These are phyloP conservation scores for Heterochromis multidens DNA, from an alignment of 2,113 vertebrate genomes.

Conservation along the genomic window DNA sequence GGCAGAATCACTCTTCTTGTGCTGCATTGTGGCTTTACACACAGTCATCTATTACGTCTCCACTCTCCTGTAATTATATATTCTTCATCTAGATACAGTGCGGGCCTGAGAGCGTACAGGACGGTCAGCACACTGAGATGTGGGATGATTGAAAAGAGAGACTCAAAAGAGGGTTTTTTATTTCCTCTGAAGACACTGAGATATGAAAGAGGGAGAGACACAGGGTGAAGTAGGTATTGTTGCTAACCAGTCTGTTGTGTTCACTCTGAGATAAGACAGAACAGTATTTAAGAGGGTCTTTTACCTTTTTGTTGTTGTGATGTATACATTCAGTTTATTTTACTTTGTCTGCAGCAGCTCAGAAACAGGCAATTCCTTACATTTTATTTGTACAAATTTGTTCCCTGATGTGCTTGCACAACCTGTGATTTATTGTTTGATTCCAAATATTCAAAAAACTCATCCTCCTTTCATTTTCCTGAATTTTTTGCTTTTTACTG, in stretches of 20 bases:
- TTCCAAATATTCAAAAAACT: not conserved
- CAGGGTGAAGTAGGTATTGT: not conserved
- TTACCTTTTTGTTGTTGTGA: not conserved
- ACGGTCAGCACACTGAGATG: conserved; percentile 37
- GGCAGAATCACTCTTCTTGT: conserved; percentile 48
- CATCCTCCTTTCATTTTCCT: not conserved
- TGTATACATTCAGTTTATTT: not conserved
- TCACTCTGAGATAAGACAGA: not conserved
- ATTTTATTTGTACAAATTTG: not conserved
- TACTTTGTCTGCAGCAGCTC: not conserved
- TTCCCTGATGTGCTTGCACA: not conserved
- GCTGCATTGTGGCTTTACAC: conserved; percentile 47
- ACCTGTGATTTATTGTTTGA: not conserved
- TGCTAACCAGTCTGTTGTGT: conserved; percentile 1
- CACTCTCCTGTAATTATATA: conserved; percentile 62
- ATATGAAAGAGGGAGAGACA: conserved; percentile 10
- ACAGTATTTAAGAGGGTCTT: conserved; percentile 3
- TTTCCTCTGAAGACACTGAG: not conserved
- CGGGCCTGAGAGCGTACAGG: not conserved
- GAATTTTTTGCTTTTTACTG: not conserved
- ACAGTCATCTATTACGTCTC: conserved; percentile 46
- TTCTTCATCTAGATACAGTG: conserved; percentile 50
- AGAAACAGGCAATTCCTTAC: not conserved
- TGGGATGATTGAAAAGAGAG: conserved; percentile 39
- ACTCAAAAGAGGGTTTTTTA: conserved; percentile 43